A percentile compares a stretch with the other conserved stretches of the same genome.
Conservation (phyloP, 2,113 vertebrate genomes). For the Leiothrix lutea region DNA sequence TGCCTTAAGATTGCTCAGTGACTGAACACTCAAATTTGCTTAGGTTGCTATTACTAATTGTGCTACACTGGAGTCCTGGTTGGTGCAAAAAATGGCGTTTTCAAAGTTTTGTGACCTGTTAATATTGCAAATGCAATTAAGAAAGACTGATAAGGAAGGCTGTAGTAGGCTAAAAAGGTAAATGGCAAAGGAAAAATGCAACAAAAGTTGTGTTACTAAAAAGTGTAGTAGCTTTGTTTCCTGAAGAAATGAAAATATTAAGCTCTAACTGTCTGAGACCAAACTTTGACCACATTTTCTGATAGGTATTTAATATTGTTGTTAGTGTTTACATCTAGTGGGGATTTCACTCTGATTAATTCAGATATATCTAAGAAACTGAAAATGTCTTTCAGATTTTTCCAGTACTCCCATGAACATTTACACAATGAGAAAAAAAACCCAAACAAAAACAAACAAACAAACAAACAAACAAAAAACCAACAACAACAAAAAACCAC, state of each 20-base stretch:
- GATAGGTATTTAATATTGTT: neutral
- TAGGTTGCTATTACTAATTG: neutral
- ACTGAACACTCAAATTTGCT: neutral
- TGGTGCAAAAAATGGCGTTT: neutral
- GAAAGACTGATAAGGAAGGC: neutral
- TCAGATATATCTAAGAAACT: neutral
- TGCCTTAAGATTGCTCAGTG: neutral
- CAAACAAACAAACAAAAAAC: neutral
- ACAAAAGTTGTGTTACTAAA: neutral
- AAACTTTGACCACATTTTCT: neutral
- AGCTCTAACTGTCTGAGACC: neutral
- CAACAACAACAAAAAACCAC: no score
- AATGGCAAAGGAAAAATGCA: neutral
- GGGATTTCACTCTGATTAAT: neutral
- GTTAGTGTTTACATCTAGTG: neutral
- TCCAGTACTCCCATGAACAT: neutral
- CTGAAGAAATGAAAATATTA: neutral
- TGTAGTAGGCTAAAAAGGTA: neutral
- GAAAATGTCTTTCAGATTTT: neutral
- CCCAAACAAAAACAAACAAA: no score
- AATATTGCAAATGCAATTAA: neutral
- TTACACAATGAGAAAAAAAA: neutral
- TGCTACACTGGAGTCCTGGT: neutral
- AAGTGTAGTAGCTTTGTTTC: neutral
- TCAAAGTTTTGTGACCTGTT: neutral